Evolutionary conservation across 1,140 invertebrate genomes (phyloP).

Genomic region (Notospermus geniculatus): DNA sequence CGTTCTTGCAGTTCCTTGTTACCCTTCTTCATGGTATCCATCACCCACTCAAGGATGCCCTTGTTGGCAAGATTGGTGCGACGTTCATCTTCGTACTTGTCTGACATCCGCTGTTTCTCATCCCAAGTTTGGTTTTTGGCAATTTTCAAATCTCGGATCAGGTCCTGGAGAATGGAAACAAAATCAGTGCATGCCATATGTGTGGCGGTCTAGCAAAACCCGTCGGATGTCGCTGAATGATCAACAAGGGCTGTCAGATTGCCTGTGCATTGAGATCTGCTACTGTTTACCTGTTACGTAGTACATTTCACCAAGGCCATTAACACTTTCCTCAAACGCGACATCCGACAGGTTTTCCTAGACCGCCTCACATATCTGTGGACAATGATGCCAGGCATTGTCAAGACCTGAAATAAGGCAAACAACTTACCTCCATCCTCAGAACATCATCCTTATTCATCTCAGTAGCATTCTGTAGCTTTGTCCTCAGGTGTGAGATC

Average conservation of each 20-base stretch:
- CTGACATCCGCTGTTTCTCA: constrained; percentile 41
- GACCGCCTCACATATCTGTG: no score
- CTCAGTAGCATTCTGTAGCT: constrained; percentile 76
- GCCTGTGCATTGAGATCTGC: neutral
- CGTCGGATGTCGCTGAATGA: no score
- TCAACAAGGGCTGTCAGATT: no score
- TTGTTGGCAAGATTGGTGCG: constrained; percentile 47
- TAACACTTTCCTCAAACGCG: no score
- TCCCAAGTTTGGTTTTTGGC: constrained; percentile 47
- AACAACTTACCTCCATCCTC: constrained; percentile 36
- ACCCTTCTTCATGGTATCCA: constrained; percentile 47
- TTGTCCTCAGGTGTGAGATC: constrained; percentile 84
- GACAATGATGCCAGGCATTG: neutral
- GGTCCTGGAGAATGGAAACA: constrained; percentile 29
- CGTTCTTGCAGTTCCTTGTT: constrained; percentile 44
- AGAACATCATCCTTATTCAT: constrained; percentile 46
- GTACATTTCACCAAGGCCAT: no score
- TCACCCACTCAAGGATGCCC: constrained; percentile 50
- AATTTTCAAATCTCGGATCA: constrained; percentile 44
- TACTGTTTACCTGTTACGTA: no score
- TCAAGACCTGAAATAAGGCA: neutral
- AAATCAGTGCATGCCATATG: neutral
- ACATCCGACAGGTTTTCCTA: no score
- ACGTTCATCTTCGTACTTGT: constrained; percentile 39
- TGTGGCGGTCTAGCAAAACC: no score